Evolutionary conservation across 1,140 invertebrate genomes (phyloP), one percentile per base, ranked within the genome.

Genomic region (Protaetia brevitarsis): DNA sequence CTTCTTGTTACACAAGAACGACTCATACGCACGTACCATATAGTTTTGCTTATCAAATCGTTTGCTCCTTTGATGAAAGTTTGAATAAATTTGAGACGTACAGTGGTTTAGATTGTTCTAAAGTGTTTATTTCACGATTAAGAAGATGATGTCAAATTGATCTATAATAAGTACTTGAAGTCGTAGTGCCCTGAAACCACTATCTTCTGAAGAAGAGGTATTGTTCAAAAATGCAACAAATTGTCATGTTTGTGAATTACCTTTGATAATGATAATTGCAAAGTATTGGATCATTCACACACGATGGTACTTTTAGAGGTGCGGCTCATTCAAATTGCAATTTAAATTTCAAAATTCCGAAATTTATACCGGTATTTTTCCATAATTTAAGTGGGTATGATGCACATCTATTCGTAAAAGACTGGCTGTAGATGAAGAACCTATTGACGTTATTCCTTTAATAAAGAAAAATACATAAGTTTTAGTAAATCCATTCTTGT

Each of bases 341-440:
- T 5, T n/a, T 13, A 69, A 75, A 34, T 75, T 69, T 68, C 66
- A 73, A 71, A 34, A 68, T 27, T 56, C 68, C 28, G 64, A 71
- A 28, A 67, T 72, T 45, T 45, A 78, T 63, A 76, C 79, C 8
- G n/a, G 67, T 80, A 13, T 66, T 79, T 63, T 77, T 81, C 63
- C 79, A 81, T 66, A 81, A 80, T 72, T 67, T 81, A 8, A 59
- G 36, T n/a, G 73, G 71, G 0, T 81, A 79, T 72, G 75, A 81
- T 69, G 29, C 66, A 26, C 78, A 79, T 68, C 63, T 79, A 1
- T 69, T 79, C 34, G 75, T 80, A 5, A 69, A 75, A 68, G 68
- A 66, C 3, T 57, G 13, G 37, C 37, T 11, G 37, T 5, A 11
- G 37, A 6, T 11, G 37, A 16, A 2, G 37, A 41, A 41, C 37